A percentile compares a stretch with the other conserved stretches of the same genome.
These are phyloP conservation scores for Eilema griseolum DNA, from an alignment of 2,888 invertebrate genomes.

Conservation along the genomic window DNA sequence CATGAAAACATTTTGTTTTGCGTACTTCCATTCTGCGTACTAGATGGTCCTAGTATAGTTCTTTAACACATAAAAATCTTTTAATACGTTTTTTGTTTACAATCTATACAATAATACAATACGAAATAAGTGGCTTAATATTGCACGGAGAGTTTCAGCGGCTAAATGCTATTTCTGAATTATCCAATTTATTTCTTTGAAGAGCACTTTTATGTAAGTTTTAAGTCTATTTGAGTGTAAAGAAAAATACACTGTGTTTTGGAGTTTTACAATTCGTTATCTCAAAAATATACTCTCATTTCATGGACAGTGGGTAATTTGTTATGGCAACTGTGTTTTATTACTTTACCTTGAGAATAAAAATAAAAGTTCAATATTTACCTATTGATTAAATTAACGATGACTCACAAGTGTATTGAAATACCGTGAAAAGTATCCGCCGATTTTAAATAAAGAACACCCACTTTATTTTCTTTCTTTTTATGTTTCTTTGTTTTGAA, in stretches of 20 bases:
- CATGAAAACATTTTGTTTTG: no score
- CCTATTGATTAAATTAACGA: background rate
- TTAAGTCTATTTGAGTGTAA: background rate
- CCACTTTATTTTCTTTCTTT: background rate
- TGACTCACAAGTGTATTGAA: conserved; percentile 21
- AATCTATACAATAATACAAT: background rate
- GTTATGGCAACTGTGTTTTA: background rate
- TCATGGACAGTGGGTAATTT: background rate
- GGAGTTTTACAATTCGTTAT: background rate
- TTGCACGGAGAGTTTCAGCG: background rate
- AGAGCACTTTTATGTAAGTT: background rate
- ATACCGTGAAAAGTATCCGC: background rate
- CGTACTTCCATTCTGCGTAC: no score
- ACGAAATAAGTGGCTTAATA: background rate
- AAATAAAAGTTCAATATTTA: background rate
- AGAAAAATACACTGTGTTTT: background rate
- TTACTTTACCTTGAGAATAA: background rate
- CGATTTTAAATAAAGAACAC: background rate
- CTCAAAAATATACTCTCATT: background rate
- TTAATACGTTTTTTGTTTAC: no score
- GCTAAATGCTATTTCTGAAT: background rate
- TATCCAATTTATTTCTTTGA: background rate
- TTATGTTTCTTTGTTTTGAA: no score
- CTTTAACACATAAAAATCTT: no score
- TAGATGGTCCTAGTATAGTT: background rate